phyloP scores from a whole-genome alignment of 2,888 invertebrate genomes.

The Gryllus longicercus region DNA sequence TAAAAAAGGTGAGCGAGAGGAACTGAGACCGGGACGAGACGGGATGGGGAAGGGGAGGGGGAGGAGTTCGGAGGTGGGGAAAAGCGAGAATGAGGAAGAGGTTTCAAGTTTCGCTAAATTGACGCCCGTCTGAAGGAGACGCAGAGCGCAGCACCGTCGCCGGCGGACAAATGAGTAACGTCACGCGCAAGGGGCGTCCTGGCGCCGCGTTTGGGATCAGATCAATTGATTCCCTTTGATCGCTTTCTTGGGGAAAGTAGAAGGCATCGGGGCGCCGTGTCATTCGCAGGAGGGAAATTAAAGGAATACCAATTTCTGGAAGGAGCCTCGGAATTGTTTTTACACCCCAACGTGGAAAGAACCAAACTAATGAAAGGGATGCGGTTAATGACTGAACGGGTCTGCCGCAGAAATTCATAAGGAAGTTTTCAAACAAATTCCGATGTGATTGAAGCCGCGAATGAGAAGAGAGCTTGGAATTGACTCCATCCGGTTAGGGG shows the following conservation, averaged over 20 bases:
- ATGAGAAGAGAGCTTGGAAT: background rate
- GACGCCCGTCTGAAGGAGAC: background rate
- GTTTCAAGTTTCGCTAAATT: conserved; percentile 12
- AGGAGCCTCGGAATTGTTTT: background rate
- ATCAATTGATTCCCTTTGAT: conserved; percentile 17
- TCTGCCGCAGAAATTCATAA: conserved; percentile 17
- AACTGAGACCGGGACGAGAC: conserved; percentile 22
- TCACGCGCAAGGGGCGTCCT: background rate
- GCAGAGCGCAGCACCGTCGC: background rate
- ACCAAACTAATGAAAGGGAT: conserved; percentile 10
- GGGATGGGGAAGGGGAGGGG: conserved; percentile 24
- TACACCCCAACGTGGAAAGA: background rate
- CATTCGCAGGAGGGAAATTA: background rate
- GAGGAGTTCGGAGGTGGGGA: conserved; percentile 29
- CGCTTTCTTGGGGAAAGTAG: background rate
- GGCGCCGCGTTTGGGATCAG: background rate
- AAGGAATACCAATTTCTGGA: conserved; percentile 1
- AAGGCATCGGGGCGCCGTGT: background rate
- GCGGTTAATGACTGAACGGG: background rate
- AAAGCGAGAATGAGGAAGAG: conserved; percentile 31
- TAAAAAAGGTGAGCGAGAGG: conserved; percentile 21
- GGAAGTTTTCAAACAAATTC: conserved; percentile 17
- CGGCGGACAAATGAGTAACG: background rate
- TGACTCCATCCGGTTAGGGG: background rate
- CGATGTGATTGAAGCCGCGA: conserved; percentile 9